Base-by-base conservation (phyloP, 2,888 invertebrate genomes). In the Poecilobothrus nobilitatus region DNA sequence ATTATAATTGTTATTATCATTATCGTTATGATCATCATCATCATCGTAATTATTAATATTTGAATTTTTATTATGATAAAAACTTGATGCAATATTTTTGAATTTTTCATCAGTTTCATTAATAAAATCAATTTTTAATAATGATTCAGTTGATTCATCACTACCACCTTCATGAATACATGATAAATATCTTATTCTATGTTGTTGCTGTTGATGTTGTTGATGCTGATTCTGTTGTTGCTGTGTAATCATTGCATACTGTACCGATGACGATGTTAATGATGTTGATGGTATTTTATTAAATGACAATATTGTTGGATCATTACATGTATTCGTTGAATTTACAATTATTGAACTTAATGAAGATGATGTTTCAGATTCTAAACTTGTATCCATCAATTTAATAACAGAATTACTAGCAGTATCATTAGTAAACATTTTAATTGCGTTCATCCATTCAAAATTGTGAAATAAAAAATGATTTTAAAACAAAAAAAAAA, bases 51-150 rank as follows among this genome's bases (percentile, higher is more conserved):
- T 15, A 41, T 41, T 15, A 41, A 41, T 41, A 53, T 53, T 53
- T 18, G 15, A 12, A 53, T 53, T 53, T 18, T 53, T 53, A 18
- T 53, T 18, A 18, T 6, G 6, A 53, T 53, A 53, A 41, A 41
- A 41, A 53, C 18, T 53, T 18, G 18, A 15, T 53, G 15, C 18
- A 15, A 53, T 53, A 53, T 18, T 53, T 53, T 53, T 53, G 7
- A 53, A 53, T 53, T 53, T 53, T 53, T 53, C 53, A 53, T 53
- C 53, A 53, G 53, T 53, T 53, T 53, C 53, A 53, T 53, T 53
- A 53, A 53, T 53, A 53, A 53, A 53, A 53, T 53, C 53, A 53
- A 53, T 53, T 53, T 53, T 53, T 12, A 53, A 15, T 53, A 53
- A 53, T 6, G 53, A 53, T 53, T 53, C 53, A 53, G 15, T 53